These are phyloP conservation scores for Dryococelus australis DNA, from an alignment of 2,888 invertebrate genomes.

Conservation along the genomic window DNA sequence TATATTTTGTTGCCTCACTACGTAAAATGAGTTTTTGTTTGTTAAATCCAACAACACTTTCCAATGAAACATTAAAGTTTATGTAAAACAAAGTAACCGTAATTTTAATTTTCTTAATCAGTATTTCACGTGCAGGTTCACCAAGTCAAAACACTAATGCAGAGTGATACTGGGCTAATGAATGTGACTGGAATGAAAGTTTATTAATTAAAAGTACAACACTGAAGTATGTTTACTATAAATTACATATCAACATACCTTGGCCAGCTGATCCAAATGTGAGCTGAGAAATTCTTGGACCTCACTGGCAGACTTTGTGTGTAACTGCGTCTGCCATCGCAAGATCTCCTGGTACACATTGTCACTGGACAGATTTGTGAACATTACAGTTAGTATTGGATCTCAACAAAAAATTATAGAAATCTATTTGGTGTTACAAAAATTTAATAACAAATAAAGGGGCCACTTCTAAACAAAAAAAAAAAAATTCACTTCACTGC, in stretches of 20 bases:
- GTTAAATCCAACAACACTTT: too few species aligned
- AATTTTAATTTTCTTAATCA: too few species aligned
- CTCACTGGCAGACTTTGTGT: constrained; percentile 75
- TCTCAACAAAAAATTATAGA: constrained; percentile 34
- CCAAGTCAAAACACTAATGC: neutral
- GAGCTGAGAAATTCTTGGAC: constrained; percentile 77
- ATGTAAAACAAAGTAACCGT: too few species aligned
- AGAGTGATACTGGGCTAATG: too few species aligned
- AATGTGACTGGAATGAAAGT: too few species aligned
- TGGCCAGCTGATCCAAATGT: constrained; percentile 81
- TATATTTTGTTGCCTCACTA: too few species aligned
- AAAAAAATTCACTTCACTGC: too few species aligned
- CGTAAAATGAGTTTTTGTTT: too few species aligned
- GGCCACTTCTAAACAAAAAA: neutral
- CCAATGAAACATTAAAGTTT: too few species aligned
- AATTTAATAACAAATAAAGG: neutral
- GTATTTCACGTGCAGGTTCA: too few species aligned
- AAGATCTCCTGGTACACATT: constrained; percentile 72
- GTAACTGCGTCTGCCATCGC: constrained; percentile 73
- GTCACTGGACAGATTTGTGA: constrained; percentile 56
- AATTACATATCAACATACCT: constrained; percentile 63
- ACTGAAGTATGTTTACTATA: neutral
- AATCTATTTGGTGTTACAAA: constrained; percentile 18
- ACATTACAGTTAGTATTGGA: neutral
- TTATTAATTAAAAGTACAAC: too few species aligned